Base-by-base conservation (phyloP, 2,888 invertebrate species). In the Rhorus exstirpatorius region DNA sequence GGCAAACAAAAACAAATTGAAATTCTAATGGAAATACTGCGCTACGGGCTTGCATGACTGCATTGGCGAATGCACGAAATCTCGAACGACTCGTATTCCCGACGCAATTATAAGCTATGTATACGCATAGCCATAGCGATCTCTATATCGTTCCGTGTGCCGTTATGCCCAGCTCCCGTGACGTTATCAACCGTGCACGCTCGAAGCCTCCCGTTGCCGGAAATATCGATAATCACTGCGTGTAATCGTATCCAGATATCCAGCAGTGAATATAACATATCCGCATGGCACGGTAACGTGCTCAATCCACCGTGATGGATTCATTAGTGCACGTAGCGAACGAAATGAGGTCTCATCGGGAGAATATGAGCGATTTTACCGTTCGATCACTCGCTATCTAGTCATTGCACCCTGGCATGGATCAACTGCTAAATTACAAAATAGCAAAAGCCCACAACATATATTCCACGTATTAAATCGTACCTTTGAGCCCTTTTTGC, bases 201-300 rank as follows among this genome's bases (percentile, higher is more conserved):
- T 72, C 51, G 46, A 26, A 55, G n/a, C 19, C 35, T 61, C 17
- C 26, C 24, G 24, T 17, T 24, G 26, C 55, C n/a, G 61, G 46
- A 44, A 71, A 63, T 71, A 78, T 78, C 71, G 61, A 78, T 78
- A 78, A 78, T 78, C 6, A 46, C 53, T 24, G 55, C 35, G 24
- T 60, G 17, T 63, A 49, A 77, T 77, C 58, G 63, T 24, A 35
- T 35, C 44, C 21, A n/a, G 12, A 44, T 17, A 60, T 58, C 8
- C 26, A 19, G 19, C 31, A 44, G 26, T 60, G 31, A n/a, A 10
- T 49, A n/a, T 35, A 21, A 19, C 38, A 41, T 51, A 61, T 61
- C 51, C 49, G 51, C 35, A 51, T 51, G 14, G 38, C 24, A 17
- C 55, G 24, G 17, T 26, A 70, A 21, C 60, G 72, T 61, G 46